Conservation (phyloP, 2,888 invertebrate species). For the Priocnemis perturbator region DNA sequence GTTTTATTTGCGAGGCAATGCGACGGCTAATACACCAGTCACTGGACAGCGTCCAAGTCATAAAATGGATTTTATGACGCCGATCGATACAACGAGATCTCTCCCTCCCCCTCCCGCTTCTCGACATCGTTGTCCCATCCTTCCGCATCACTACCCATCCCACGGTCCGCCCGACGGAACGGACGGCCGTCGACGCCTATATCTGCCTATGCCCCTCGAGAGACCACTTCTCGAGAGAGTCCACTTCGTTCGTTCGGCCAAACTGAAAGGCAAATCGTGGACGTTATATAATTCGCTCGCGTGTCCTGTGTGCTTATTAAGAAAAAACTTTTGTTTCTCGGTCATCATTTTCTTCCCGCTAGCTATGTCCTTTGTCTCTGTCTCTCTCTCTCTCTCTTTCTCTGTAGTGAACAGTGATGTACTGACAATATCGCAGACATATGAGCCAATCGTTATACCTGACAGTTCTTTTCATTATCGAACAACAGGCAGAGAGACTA, state of each 20-base stretch:
- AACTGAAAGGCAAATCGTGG: constrained; percentile 28
- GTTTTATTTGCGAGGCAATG: constrained; percentile 74
- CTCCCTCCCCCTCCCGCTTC: constrained; percentile 50
- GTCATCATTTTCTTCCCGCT: not conserved
- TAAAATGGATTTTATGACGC: constrained; percentile 74
- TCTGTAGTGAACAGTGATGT: no score
- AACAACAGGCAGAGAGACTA: no score
- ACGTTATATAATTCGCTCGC: constrained; percentile 41
- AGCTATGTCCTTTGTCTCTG: constrained; percentile 15
- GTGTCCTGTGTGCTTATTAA: constrained; percentile 39
- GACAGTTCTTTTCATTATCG: no score
- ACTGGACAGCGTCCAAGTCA: constrained; percentile 75
- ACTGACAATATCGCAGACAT: no score
- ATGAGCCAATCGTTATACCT: no score
- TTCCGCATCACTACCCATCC: constrained; percentile 29
- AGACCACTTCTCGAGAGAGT: constrained; percentile 53
- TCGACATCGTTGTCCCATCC: constrained; percentile 45
- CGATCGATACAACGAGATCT: constrained; percentile 71
- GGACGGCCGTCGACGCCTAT: constrained; percentile 51
- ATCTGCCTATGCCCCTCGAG: constrained; percentile 54
- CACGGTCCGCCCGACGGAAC: constrained; percentile 24
- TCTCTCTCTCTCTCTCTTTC: no score
- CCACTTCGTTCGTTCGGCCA: constrained; percentile 54
- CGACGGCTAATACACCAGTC: constrained; percentile 74
- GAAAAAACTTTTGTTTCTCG: constrained; percentile 29